Evolutionary conservation across 2,888 invertebrate species (phyloP).

Genomic region (Campoplex capitator): DNA sequence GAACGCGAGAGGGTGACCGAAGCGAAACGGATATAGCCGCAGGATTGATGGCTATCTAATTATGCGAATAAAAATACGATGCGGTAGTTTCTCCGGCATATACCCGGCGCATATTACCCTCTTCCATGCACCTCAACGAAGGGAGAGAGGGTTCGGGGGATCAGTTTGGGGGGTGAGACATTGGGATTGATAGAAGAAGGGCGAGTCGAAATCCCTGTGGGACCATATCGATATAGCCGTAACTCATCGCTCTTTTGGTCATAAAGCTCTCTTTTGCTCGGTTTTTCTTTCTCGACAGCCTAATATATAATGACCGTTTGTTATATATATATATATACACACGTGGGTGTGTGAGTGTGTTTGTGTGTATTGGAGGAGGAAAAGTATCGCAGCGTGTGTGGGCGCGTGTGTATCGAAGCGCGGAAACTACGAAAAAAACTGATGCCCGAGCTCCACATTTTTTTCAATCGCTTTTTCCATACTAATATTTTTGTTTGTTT

Average conservation of each 20-base stretch:
- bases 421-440: slow-evolving; percentile 35
- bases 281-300: slow-evolving; percentile 32
- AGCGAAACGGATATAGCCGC: slow-evolving; percentile 72
- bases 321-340: background rate
- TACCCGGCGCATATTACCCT: slow-evolving; percentile 16
- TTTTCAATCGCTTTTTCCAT: slow-evolving; percentile 21
- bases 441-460: background rate
- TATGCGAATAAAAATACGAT: slow-evolving; percentile 78
- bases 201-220: slow-evolving; percentile 24
- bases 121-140: slow-evolving; percentile 32
- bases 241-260: slow-evolving; percentile 46
- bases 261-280: slow-evolving; percentile 5
- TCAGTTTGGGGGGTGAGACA: slow-evolving; percentile 46
- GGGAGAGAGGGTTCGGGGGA: slow-evolving; percentile 42
- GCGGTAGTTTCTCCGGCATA: slow-evolving; percentile 52
- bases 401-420: background rate
- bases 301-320: slow-evolving; percentile 35
- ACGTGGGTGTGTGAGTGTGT: background rate
- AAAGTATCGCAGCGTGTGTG: background rate
- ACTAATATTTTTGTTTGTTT: slow-evolving; percentile 34
- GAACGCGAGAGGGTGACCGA: slow-evolving; percentile 40
- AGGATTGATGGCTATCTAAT: slow-evolving; percentile 81
- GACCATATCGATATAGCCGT: slow-evolving; percentile 11
- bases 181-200: slow-evolving; percentile 5
- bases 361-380: background rate